A percentile compares a stretch with the other conserved stretches of the same genome.
Conservation (phyloP, 2,888 invertebrate species). For the Lithosia quadra region DNA sequence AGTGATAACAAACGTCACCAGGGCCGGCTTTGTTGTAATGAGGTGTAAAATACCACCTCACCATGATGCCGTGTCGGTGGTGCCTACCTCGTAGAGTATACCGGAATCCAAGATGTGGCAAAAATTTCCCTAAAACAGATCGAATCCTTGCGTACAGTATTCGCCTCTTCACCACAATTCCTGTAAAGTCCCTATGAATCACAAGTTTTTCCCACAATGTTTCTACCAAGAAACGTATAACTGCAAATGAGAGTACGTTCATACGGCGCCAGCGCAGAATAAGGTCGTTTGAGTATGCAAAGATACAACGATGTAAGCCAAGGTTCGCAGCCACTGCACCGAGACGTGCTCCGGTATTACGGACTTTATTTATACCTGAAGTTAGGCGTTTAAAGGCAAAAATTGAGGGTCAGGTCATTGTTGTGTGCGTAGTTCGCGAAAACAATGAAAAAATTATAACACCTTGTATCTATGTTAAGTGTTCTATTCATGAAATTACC, state of each 20-base stretch:
- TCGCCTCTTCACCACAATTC: not conserved
- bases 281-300: slow-evolving; percentile 44
- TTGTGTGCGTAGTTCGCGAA: not conserved
- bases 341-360: slow-evolving; percentile 40
- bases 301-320: slow-evolving; percentile 50
- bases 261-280: slow-evolving; percentile 34
- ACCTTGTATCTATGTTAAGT: not conserved
- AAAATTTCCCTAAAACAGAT: too few relatives aligned
- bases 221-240: slow-evolving; percentile 19
- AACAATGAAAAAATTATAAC: slow-evolving; percentile 8
- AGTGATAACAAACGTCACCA: not conserved
- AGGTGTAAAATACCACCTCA: not conserved
- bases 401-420: not conserved
- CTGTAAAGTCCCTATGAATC: slow-evolving; percentile 8
- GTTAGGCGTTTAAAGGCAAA: not conserved
- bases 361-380: slow-evolving; percentile 5
- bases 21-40: not conserved
- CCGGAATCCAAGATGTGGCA: too few relatives aligned
- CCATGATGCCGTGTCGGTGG: not conserved
- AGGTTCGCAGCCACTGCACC: slow-evolving; percentile 47
- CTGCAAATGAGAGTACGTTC: slow-evolving; percentile 20
- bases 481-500: not conserved
- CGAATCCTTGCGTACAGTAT: not conserved
- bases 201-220: slow-evolving; percentile 1
- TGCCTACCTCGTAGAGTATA: not conserved